phyloP scores from a whole-genome alignment of 2,113 vertebrate genomes.

The Herpetotheres cachinnans region DNA sequence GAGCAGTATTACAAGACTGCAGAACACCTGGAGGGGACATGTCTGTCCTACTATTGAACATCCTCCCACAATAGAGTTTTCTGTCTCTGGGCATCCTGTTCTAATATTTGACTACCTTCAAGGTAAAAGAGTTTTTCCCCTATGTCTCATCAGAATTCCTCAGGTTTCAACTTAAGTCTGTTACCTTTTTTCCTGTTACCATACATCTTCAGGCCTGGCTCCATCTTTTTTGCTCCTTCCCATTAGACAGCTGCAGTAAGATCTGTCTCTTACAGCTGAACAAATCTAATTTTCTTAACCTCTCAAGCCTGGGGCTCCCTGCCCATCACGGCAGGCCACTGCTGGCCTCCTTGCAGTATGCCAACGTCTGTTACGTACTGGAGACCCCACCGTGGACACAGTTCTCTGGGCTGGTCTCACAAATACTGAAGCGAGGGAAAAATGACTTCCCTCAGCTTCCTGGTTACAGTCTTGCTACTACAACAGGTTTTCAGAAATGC shows the following conservation, averaged over 20 bases:
- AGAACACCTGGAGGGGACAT: not conserved
- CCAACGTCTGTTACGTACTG: not conserved
- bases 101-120: not conserved
- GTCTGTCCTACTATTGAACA: not conserved
- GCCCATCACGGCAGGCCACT: not conserved
- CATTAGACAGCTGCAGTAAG: not conserved
- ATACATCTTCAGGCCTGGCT: not conserved
- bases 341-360: not conserved
- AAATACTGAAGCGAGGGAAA: not conserved
- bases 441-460: not conserved
- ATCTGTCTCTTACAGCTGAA: not conserved
- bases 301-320: not conserved
- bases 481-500: not conserved
- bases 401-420: not conserved
- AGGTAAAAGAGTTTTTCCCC: not conserved
- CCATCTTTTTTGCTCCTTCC: not conserved
- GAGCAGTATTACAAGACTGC: not conserved
- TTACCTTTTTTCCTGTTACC: not conserved
- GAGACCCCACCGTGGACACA: not conserved
- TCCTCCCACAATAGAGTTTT: not conserved
- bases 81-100: not conserved
- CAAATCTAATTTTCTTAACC: not conserved
- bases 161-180: not conserved
- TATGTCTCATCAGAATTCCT: not conserved
- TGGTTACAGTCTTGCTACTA: not conserved